phyloP scores from a whole-genome alignment of 2,888 invertebrate species.

The Spilarctia lutea region DNA sequence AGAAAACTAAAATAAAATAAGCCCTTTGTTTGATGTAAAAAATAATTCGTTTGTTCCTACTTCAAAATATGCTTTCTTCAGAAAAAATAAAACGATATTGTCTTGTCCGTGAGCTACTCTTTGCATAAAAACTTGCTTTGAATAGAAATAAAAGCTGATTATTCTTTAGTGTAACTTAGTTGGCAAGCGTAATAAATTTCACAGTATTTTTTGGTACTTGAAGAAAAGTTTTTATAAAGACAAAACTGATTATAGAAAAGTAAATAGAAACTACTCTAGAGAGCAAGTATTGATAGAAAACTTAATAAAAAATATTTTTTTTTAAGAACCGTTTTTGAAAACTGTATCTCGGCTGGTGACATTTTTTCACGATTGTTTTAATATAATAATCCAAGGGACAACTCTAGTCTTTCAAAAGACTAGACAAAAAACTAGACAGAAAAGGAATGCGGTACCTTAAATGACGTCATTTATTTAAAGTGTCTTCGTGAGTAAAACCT shows the following conservation, averaged over 20 bases:
- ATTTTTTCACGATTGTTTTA: too few relatives aligned
- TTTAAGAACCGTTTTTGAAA: too few relatives aligned
- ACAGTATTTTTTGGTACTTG: background rate
- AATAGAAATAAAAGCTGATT: too few relatives aligned
- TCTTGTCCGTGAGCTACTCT: background rate
- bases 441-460: background rate
- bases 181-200: too few relatives aligned
- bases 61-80: background rate
- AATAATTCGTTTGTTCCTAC: background rate
- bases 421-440: too few relatives aligned
- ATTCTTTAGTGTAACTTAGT: too few relatives aligned
- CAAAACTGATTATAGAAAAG: background rate
- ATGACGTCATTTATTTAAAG: background rate
- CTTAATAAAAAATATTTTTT: too few relatives aligned
- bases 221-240: background rate
- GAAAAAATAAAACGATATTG: background rate
- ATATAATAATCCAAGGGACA: background rate
- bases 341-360: too few relatives aligned
- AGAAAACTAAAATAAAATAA: constrained; percentile 3
- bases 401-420: background rate
- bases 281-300: background rate
- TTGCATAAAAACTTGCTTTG: background rate
- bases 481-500: background rate
- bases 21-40: background rate
- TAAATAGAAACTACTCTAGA: background rate